Percentiles rank a stretch among this genome's conserved stretches.
Conservation (phyloP, 2,113 vertebrate genomes). For the Microcebus jonahi region DNA sequence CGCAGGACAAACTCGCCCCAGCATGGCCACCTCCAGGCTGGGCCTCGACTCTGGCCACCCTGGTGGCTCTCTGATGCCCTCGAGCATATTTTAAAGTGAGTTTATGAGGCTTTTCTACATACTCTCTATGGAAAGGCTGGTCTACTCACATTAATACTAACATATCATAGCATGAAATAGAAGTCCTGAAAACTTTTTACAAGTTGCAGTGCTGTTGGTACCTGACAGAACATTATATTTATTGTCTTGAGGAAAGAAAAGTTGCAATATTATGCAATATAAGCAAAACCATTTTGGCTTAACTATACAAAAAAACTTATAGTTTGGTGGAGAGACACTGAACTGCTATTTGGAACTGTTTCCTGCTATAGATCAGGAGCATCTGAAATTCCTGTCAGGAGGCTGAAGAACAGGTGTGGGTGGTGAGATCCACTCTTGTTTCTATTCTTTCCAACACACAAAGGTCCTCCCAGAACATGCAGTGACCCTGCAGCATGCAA, state of each 20-base stretch:
- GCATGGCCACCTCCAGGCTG: fast-evolving
- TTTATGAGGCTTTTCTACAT: no score
- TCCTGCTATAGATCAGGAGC: fast-evolving
- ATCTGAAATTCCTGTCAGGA: no score
- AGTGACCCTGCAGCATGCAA: neutral
- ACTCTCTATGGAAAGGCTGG: neutral
- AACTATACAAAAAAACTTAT: fast-evolving
- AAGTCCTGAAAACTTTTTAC: neutral
- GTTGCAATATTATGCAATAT: fast-evolving
- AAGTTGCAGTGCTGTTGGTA: fast-evolving
- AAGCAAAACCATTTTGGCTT: fast-evolving
- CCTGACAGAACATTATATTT: neutral
- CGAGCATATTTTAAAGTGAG: fast-evolving
- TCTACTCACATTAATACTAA: fast-evolving
- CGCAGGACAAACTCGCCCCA: fast-evolving
- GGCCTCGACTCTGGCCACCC: no score
- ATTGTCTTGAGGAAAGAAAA: neutral
- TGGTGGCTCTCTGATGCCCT: neutral
- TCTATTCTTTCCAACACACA: no score
- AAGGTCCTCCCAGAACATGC: neutral
- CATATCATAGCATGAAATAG: fast-evolving
- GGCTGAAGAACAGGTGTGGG: neutral
- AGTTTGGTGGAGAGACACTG: neutral
- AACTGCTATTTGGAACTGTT: neutral
- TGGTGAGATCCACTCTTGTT: fast-evolving